Percentiles rank a stretch among this genome's conserved stretches.
phyloP scores from a whole-genome alignment of 2,888 invertebrate species.

The Malacosoma neustria region DNA sequence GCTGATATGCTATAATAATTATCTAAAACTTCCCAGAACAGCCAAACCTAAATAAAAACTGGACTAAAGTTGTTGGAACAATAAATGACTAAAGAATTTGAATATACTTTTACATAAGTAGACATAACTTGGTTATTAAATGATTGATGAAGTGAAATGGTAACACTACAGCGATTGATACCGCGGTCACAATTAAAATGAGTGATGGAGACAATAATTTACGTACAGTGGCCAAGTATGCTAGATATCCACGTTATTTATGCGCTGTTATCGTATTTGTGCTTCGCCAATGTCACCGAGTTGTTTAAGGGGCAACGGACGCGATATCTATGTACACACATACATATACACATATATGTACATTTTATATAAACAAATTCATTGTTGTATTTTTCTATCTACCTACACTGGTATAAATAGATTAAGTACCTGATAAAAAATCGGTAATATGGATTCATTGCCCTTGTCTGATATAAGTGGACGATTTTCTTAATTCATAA shows the following conservation, averaged over 20 bases:
- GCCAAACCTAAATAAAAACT: no score
- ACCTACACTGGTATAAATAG: conserved; percentile 33
- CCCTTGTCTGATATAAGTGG: conserved; percentile 46
- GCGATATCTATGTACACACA: conserved; percentile 53
- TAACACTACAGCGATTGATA: background rate
- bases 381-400: conserved; percentile 32
- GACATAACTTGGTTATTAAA: no score
- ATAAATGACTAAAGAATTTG: no score
- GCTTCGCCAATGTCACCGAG: conserved; percentile 71
- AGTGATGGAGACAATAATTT: conserved; percentile 24
- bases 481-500: no score
- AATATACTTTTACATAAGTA: no score
- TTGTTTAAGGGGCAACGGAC: conserved; percentile 67
- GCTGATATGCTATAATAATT: no score
- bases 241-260: conserved; percentile 42
- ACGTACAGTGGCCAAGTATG: conserved; percentile 24
- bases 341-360: conserved; percentile 29
- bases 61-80: no score
- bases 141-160: background rate
- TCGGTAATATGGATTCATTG: conserved; percentile 52
- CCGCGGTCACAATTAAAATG: conserved; percentile 5
- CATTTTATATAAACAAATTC: conserved; percentile 26
- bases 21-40: no score
- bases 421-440: conserved; percentile 47
- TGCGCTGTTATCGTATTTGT: conserved; percentile 66